A percentile compares a stretch with the other conserved stretches of the same genome.
Evolutionary conservation across 2,113 vertebrate species (phyloP).

Genomic region (Fulica atra): DNA sequence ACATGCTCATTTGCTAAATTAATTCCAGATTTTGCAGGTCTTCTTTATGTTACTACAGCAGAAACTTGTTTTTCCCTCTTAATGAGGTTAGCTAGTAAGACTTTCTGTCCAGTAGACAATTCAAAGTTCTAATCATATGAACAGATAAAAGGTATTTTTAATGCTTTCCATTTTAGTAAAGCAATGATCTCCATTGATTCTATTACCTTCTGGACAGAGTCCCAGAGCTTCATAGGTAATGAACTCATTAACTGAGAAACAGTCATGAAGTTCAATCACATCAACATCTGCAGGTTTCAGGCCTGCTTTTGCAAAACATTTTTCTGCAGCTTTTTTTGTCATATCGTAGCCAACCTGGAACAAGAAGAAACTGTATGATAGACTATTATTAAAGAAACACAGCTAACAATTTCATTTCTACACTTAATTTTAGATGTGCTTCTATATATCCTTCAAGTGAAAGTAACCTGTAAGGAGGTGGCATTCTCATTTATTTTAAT

Average conservation of each 20-base stretch:
- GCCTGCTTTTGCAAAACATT: constrained; percentile 82
- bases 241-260: constrained; percentile 93
- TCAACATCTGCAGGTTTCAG: constrained; percentile 84
- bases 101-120: not conserved
- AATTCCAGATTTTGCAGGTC: not conserved
- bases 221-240: constrained; percentile 95
- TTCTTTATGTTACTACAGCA: not conserved
- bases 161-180: not conserved
- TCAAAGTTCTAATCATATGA: not conserved
- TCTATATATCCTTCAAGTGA: not conserved
- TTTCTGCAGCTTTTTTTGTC: constrained; percentile 83
- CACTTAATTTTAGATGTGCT: not conserved
- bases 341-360: constrained; percentile 92
- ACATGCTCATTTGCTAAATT: not conserved
- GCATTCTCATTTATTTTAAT: not conserved
- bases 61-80: not conserved
- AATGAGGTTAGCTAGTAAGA: not conserved
- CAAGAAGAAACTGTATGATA: not conserved
- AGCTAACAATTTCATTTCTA: not conserved
- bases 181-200: not conserved
- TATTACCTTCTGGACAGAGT: constrained; percentile 89
- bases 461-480: not conserved
- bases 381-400: not conserved
- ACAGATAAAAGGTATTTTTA: not conserved
- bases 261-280: constrained; percentile 96